Evolutionary conservation across 2,888 invertebrate genomes (phyloP), one percentile per base, ranked within the genome.

Genomic region (Melinaea menophilus): DNA sequence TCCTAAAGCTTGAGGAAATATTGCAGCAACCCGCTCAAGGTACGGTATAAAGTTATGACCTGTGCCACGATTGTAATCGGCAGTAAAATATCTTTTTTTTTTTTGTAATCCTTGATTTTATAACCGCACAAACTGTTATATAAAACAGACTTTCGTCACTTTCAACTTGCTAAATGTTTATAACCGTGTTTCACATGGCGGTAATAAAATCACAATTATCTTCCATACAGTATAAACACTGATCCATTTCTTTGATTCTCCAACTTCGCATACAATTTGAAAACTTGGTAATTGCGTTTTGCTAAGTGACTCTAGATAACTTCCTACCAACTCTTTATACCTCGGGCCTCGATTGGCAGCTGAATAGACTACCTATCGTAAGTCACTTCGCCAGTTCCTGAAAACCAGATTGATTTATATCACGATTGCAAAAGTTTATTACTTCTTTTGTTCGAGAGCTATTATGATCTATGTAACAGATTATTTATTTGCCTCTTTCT

Each of bases 191-290:
- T 41, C 41, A 9, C 11, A 41, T 41, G 9, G 11, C 9, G 11
- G 9, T 41, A 3, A 9, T 41, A 41, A 41, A 41, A 41, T 9
- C 7, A 9, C 9, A 9, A 37, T 37, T 9, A 41, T 11, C 3
- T 9, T 41, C 11, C 11, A 9, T 41, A 11, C 11, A 41, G 3
- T 9, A 3, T 41, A 41, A 9, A 41, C 7, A 2, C 9, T 9
- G 41, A 41, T 82, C 78, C 81, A 77, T 77, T 80, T 78, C 73
- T 75, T 77, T 82, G 84, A 82, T 81, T 31, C 82, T 80, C 77
- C 66, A 74, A 74, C 66, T 70, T 70, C 71, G 73, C 69, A 73
- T 22, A 22, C 22, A 22, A 22, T 22, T 22, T 22, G 22, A 22
- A 22, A 22, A 22, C 22, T 22, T 22, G 22, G 79, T 87, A 86